Evolutionary conservation across 2,797 vertebrate species (phyloP).

Genomic region (Phalanger gymnotis): DNA sequence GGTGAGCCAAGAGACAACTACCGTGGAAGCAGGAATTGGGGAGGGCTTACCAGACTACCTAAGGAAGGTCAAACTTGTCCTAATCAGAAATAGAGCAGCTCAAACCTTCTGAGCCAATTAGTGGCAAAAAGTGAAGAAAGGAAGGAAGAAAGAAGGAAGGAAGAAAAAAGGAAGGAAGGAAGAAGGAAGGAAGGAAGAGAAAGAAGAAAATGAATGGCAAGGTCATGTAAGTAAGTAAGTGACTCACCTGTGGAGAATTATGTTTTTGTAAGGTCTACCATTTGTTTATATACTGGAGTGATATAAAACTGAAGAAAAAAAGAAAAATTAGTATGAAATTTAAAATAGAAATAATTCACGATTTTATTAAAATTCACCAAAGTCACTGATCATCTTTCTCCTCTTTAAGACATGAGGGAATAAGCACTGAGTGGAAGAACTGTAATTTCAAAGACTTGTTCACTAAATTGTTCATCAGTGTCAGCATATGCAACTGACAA

Average conservation of each 20-base stretch:
- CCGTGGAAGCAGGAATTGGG: too few relatives aligned
- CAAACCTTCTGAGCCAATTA: background rate
- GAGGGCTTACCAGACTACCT: background rate
- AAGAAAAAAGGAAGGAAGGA: too few relatives aligned
- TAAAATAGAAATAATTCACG: conserved; percentile 10
- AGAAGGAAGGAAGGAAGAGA: too few relatives aligned
- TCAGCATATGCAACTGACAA: conserved; percentile 38
- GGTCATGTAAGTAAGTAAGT: background rate
- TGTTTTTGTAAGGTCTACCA: background rate
- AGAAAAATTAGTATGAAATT: background rate
- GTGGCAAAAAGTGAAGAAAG: background rate
- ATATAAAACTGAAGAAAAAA: background rate
- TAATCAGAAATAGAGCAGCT: background rate
- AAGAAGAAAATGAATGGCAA: background rate
- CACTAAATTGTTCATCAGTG: conserved; percentile 49
- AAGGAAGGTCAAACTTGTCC: background rate
- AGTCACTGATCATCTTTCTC: conserved; percentile 22
- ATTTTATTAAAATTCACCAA: conserved; percentile 51
- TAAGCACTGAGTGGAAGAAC: background rate
- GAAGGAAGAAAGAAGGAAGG: too few relatives aligned
- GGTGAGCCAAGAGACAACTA: too few relatives aligned
- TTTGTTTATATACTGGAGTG: conserved; percentile 8
- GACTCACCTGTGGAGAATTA: background rate
- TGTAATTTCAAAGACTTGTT: background rate
- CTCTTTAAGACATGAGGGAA: background rate